A percentile compares a stretch with the other conserved stretches of the same genome.
Conservation (phyloP, 2,888 invertebrate genomes). For the Scrobipalpa atriplicella region DNA sequence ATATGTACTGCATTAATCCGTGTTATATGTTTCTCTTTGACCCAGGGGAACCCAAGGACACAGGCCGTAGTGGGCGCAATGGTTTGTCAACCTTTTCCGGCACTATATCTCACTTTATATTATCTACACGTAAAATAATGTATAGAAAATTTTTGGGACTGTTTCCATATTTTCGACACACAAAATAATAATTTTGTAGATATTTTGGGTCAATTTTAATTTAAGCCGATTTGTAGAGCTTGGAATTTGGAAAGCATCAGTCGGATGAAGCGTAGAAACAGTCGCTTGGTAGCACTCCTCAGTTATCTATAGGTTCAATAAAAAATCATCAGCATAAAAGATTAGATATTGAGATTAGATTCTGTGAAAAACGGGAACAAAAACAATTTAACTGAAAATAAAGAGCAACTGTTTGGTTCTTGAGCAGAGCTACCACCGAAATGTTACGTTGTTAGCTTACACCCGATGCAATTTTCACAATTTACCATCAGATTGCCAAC, state of each 20-base stretch:
- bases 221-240: too few species aligned
- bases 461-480: background rate
- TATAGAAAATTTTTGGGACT: background rate
- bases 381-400: too few species aligned
- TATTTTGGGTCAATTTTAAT: background rate
- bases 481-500: background rate
- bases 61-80: background rate
- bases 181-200: background rate
- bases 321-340: too few species aligned
- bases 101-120: background rate
- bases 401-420: too few species aligned
- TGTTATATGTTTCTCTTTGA: background rate
- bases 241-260: too few species aligned
- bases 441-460: too few species aligned
- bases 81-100: slow-evolving; percentile 6
- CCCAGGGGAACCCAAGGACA: slow-evolving; percentile 7
- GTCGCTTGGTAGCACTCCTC: too few species aligned
- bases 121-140: background rate
- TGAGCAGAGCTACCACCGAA: too few species aligned
- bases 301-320: too few species aligned
- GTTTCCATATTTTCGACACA: background rate
- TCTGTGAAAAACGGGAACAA: too few species aligned
- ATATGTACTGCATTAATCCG: background rate
- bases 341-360: too few species aligned
- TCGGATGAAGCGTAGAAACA: too few species aligned